These are phyloP conservation scores for Petrolisthes cinctipes DNA, from an alignment of 2,888 invertebrate species.

Conservation along the genomic window DNA sequence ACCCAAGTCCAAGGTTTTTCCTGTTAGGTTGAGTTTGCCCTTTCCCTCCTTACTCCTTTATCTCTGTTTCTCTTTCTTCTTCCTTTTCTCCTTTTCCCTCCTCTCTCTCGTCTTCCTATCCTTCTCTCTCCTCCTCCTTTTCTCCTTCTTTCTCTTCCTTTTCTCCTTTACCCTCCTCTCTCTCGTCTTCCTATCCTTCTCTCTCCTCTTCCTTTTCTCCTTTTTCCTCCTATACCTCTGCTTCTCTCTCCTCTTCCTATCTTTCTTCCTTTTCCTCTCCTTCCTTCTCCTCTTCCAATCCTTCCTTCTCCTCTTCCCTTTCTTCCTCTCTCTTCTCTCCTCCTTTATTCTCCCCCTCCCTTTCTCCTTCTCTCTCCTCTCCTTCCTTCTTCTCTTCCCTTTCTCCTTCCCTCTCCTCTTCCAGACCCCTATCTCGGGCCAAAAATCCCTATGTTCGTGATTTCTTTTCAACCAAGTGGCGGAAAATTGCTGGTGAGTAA, in stretches of 20 bases:
- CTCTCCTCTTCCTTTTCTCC: neutral
- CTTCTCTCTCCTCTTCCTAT: neutral
- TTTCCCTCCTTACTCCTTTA: neutral
- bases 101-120: neutral
- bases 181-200: neutral
- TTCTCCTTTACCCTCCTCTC: neutral
- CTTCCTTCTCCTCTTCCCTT: neutral
- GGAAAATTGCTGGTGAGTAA: slow-evolving; percentile 24
- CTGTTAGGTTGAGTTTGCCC: no score
- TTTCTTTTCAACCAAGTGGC: slow-evolving; percentile 24
- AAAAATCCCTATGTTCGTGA: slow-evolving; percentile 14
- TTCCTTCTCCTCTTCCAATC: neutral
- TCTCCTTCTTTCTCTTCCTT: neutral
- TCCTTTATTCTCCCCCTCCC: no score
- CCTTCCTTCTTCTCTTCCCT: neutral
- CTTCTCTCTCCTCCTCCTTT: neutral
- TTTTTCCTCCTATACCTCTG: neutral
- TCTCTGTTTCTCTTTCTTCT: neutral
- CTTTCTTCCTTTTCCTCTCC: neutral
- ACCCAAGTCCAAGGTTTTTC: no score
- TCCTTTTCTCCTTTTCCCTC: neutral
- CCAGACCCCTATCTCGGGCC: neutral
- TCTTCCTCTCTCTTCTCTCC: neutral
- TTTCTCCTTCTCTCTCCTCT: neutral
- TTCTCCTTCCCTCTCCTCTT: neutral